Evolutionary conservation across 64 coral and sea anemone species (phyloP).

Genomic region (Hydrozoanthus tunicans): DNA sequence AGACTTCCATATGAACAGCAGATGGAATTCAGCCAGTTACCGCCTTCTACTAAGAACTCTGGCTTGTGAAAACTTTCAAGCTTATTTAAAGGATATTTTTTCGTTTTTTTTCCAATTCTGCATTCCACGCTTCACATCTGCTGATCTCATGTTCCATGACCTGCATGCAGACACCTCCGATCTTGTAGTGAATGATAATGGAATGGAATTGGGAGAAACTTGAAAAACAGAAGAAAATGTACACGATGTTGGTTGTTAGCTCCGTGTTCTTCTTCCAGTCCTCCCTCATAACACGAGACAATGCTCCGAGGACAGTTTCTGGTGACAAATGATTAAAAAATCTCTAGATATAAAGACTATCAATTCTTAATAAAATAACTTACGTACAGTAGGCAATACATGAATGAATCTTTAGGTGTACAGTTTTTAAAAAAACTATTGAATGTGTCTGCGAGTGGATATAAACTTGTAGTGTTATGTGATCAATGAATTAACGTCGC

Average conservation of each 20-base stretch:
- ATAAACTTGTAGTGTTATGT: too few species aligned
- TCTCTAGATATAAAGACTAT: too few species aligned
- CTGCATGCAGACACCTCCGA: slow-evolving; percentile 96
- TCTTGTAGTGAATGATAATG: slow-evolving; percentile 93
- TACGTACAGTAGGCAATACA: too few species aligned
- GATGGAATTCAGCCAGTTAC: too few species aligned
- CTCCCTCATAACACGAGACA: slow-evolving; percentile 89
- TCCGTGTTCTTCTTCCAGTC: slow-evolving; percentile 98
- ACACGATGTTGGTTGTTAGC: slow-evolving; percentile 97
- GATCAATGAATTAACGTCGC: too few species aligned
- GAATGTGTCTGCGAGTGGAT: too few species aligned
- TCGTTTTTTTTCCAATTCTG: slow-evolving; percentile 91
- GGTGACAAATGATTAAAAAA: neutral
- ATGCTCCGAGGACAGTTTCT: slow-evolving; percentile 94
- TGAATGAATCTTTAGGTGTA: too few species aligned
- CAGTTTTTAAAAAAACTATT: too few species aligned
- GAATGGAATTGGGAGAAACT: slow-evolving; percentile 97
- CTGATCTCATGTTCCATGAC: slow-evolving; percentile 93
- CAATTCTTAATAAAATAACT: too few species aligned
- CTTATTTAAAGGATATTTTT: slow-evolving; percentile 86
- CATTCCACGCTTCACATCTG: slow-evolving; percentile 88
- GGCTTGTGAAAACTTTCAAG: too few species aligned
- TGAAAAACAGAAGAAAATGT: slow-evolving; percentile 98
- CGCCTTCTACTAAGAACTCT: too few species aligned
- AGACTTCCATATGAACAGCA: too few species aligned